A percentile compares a stretch with the other conserved stretches of the same genome.
These are phyloP conservation scores for Cataglyphis altisquamis DNA, from an alignment of 2,888 invertebrate genomes.

Conservation along the genomic window DNA sequence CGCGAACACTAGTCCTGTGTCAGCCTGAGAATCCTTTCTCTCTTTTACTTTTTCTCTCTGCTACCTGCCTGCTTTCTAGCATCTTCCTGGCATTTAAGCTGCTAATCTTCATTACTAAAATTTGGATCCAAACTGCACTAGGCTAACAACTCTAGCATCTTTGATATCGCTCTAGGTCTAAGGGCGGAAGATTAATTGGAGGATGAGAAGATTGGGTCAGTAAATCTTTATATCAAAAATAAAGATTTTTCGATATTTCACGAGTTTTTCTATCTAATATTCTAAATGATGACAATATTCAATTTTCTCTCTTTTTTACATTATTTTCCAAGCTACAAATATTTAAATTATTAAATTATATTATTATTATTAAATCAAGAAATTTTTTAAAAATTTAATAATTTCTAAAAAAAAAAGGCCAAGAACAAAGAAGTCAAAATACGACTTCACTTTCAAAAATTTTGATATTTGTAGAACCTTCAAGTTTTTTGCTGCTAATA, in stretches of 20 bases:
- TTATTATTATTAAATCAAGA: not conserved
- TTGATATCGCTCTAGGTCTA: constrained; percentile 26
- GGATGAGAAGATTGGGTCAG: not conserved
- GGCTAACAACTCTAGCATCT: constrained; percentile 48
- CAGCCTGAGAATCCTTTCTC: constrained; percentile 79
- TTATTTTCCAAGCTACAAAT: not conserved
- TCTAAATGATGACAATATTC: not conserved
- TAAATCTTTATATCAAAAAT: not conserved
- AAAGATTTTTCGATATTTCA: constrained; percentile 12
- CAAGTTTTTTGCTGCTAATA: not conserved
- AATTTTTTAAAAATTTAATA: not conserved
- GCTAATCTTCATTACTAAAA: constrained; percentile 75
- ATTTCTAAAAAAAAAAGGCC: not conserved
- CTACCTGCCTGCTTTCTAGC: constrained; percentile 83
- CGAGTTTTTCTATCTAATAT: not conserved
- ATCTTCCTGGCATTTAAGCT: constrained; percentile 73
- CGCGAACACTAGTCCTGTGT: constrained; percentile 75
- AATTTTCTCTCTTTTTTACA: not conserved
- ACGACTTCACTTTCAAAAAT: not conserved
- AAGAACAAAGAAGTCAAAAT: not conserved
- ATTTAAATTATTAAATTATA: not conserved
- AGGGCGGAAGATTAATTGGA: not conserved
- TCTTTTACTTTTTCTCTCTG: constrained; percentile 81
- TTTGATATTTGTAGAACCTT: not conserved
- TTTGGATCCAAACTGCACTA: constrained; percentile 44